phyloP scores from a whole-genome alignment of 2,113 vertebrate genomes.

The Empidonax alnorum region DNA sequence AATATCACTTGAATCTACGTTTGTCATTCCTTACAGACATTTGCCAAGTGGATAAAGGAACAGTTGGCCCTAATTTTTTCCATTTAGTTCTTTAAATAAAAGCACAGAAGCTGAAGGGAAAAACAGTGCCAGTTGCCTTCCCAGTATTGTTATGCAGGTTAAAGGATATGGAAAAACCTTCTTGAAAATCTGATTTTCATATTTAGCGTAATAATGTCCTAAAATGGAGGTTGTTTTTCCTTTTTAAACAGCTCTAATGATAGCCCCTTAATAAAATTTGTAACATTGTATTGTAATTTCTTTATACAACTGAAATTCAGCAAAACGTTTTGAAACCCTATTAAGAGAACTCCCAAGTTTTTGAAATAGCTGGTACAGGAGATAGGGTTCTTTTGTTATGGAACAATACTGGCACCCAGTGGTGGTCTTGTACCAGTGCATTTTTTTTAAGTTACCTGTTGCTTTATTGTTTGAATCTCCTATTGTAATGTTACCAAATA shows the following conservation, averaged over 20 bases:
- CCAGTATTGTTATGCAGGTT: not conserved
- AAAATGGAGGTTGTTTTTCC: not conserved
- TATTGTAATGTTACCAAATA: not conserved
- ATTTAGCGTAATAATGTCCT: not conserved
- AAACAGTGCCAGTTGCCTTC: not conserved
- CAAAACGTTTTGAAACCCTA: not conserved
- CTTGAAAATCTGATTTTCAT: not conserved
- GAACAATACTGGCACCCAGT: conserved; percentile 55
- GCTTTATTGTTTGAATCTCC: not conserved
- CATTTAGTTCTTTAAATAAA: not conserved
- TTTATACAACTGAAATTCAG: not conserved
- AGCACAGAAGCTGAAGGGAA: not conserved
- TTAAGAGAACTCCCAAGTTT: not conserved
- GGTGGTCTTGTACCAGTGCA: not conserved
- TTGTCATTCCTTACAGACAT: not conserved
- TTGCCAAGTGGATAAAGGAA: not conserved
- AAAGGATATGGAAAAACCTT: not conserved
- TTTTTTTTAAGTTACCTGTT: not conserved
- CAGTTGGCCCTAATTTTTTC: not conserved
- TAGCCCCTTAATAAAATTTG: not conserved
- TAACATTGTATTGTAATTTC: not conserved
- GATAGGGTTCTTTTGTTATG: fast-evolving
- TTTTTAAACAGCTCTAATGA: not conserved
- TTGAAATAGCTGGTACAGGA: not conserved
- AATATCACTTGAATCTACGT: not conserved